phyloP scores from a whole-genome alignment of 2,888 invertebrate species.

The Mythimna impura region DNA sequence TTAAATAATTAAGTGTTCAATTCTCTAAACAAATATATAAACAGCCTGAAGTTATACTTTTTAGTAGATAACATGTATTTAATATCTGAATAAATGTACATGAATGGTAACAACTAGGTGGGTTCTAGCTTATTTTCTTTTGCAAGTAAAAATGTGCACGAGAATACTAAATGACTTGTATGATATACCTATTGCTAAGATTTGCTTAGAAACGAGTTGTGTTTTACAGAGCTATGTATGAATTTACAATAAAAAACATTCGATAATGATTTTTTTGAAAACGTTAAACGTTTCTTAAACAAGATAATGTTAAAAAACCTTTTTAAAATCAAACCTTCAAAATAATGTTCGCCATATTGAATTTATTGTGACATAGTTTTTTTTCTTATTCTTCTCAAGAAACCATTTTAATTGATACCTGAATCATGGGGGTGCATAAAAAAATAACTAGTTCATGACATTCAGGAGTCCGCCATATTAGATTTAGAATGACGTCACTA shows the following conservation, averaged over 20 bases:
- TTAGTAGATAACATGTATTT: conserved; percentile 51
- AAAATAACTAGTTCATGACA: no score
- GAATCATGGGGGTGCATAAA: no score
- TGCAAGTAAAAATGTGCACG: conserved; percentile 24
- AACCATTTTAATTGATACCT: no score
- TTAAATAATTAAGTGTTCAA: conserved; percentile 77
- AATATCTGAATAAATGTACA: conserved; percentile 26
- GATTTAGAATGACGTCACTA: no score
- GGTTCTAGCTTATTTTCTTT: conserved; percentile 39
- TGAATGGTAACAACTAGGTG: conserved; percentile 23
- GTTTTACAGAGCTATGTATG: background rate
- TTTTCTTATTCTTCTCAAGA: background rate
- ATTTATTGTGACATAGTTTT: background rate
- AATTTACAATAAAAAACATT: conserved; percentile 1
- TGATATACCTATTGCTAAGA: conserved; percentile 52
- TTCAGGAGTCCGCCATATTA: no score
- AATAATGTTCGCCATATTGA: background rate
- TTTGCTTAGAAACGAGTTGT: conserved; percentile 36
- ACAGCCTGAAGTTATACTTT: conserved; percentile 60
- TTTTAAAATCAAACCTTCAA: no score
- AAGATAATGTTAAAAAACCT: background rate
- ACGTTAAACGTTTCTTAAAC: conserved; percentile 42
- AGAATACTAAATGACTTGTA: conserved; percentile 6
- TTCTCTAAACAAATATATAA: conserved; percentile 65
- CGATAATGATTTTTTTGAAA: conserved; percentile 5